Evolutionary conservation across 2,797 vertebrate species (phyloP).

Genomic region (Pygocentrus nattereri): DNA sequence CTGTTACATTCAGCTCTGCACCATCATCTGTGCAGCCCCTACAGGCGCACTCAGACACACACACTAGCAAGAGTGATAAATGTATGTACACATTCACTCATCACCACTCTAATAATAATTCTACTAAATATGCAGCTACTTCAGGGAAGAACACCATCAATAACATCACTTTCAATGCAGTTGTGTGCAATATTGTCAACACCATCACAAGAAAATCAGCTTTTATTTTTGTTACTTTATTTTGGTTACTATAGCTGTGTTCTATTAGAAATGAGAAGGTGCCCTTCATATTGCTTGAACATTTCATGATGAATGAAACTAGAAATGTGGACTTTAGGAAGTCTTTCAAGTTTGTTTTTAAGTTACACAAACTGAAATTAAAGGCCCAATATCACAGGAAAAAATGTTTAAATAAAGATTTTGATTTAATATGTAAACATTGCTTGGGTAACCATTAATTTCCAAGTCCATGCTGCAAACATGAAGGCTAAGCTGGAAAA

Average conservation of each 20-base stretch:
- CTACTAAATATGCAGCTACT: constrained; percentile 13
- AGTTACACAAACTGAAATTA: no score
- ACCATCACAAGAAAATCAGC: no score
- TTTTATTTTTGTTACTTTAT: no score
- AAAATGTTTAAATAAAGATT: neutral
- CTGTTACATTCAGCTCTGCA: constrained; percentile 30
- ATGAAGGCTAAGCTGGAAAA: no score
- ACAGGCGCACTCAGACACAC: neutral
- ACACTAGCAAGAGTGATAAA: neutral
- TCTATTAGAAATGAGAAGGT: neutral
- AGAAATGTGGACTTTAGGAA: neutral
- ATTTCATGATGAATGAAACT: neutral
- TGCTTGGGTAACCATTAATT: no score
- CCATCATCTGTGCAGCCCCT: constrained; percentile 20
- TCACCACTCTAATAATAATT: constrained; percentile 29
- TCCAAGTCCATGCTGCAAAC: no score
- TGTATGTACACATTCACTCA: constrained; percentile 20
- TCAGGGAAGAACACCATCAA: constrained; percentile 29
- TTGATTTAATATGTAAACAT: neutral
- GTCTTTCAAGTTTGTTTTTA: neutral
- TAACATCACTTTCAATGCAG: neutral
- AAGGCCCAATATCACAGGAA: no score
- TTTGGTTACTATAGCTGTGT: no score
- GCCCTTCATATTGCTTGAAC: neutral
- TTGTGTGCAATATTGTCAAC: no score